Percentiles rank a stretch among this genome's conserved stretches.
Evolutionary conservation across 2,888 invertebrate species (phyloP).

Genomic region (Tipula vernalis): DNA sequence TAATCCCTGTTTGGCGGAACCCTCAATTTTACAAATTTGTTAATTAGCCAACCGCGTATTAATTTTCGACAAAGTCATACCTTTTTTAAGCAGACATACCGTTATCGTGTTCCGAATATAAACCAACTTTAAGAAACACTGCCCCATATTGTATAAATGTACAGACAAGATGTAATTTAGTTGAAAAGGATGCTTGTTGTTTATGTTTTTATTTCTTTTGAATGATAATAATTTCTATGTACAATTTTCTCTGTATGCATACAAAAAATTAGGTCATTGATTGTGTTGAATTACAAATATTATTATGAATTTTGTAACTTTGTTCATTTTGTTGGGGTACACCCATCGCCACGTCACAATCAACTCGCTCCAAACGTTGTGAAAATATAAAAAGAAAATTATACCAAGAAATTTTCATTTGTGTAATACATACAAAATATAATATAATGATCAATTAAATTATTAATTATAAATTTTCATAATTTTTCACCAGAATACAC

Average conservation of each 20-base stretch:
- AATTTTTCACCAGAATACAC: background rate
- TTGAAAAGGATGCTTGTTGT: background rate
- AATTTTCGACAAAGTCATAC: too few species aligned
- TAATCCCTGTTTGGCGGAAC: background rate
- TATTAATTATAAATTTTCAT: background rate
- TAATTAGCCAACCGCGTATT: too few species aligned
- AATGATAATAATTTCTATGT: background rate
- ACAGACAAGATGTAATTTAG: background rate
- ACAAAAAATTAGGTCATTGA: background rate
- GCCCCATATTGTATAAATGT: background rate
- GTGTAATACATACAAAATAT: too few species aligned
- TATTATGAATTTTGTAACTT: background rate
- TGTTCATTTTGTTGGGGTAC: background rate
- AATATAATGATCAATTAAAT: background rate
- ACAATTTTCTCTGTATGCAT: background rate
- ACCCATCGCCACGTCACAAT: background rate
- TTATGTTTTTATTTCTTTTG: background rate
- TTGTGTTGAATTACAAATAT: background rate
- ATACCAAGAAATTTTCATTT: background rate
- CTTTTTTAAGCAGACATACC: too few species aligned
- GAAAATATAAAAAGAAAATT: background rate
- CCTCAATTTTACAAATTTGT: background rate
- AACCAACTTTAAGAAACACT: background rate
- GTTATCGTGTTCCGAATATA: background rate
- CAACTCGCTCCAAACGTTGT: background rate